Evolutionary conservation across 2,797 vertebrate genomes (phyloP).

Genomic region (Pagetopsis macropterus): DNA sequence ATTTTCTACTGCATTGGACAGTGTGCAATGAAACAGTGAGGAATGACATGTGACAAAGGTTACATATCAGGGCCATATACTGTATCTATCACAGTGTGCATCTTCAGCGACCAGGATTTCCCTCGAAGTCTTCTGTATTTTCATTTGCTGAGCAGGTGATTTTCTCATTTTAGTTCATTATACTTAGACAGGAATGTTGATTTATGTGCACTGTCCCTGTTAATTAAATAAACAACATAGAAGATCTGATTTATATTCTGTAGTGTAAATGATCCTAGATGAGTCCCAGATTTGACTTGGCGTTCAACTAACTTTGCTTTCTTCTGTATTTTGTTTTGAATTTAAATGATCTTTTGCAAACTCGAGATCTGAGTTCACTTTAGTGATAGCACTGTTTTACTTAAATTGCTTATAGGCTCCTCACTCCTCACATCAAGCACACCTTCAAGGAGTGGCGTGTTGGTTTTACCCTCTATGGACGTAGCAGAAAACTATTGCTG

Average conservation of each 20-base stretch:
- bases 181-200: not conserved
- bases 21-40: not conserved
- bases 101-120: not conserved
- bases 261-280: not conserved
- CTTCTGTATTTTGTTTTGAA: not conserved
- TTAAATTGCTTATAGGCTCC: not conserved
- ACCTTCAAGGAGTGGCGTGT: not conserved
- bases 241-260: not conserved
- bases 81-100: not conserved
- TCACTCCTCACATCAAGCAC: not conserved
- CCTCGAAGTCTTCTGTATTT: not conserved
- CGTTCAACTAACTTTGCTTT: not conserved
- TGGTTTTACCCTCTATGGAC: not conserved
- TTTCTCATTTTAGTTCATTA: not conserved
- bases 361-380: not conserved
- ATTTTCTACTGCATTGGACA: constrained; percentile 17
- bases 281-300: too few species aligned
- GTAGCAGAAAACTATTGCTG: constrained; percentile 2
- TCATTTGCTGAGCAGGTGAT: not conserved
- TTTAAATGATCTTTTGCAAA: not conserved
- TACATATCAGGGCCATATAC: not conserved
- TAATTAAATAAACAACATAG: not conserved
- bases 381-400: not conserved
- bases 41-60: not conserved
- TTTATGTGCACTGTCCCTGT: too few species aligned